Conservation (phyloP, 2,797 vertebrate species). For the Gallinago solitaria region DNA sequence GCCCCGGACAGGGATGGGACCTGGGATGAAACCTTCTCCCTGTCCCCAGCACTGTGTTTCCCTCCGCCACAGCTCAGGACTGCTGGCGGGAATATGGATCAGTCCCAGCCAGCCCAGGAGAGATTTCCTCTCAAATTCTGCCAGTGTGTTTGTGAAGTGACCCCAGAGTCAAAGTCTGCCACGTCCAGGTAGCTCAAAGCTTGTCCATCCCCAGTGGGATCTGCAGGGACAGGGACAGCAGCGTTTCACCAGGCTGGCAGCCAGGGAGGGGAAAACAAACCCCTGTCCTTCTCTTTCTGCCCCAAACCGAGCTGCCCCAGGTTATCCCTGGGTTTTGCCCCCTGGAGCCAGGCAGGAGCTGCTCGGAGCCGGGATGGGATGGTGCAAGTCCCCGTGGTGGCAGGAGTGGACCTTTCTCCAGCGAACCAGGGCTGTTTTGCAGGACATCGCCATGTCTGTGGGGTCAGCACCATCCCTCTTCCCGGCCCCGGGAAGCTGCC, state of each 20-base stretch:
- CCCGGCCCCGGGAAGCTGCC: neutral
- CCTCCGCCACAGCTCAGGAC: neutral
- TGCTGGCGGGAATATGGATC: conserved; percentile 23
- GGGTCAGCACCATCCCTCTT: neutral
- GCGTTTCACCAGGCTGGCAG: neutral
- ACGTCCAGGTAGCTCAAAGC: neutral
- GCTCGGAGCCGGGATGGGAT: neutral
- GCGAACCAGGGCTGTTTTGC: neutral
- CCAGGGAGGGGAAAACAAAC: neutral
- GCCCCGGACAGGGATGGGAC: conserved; percentile 21
- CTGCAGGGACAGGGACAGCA: neutral
- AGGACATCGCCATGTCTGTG: accelerated
- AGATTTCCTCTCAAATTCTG: neutral
- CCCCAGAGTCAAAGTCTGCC: neutral
- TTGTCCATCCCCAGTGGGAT: neutral
- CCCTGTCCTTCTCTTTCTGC: neutral
- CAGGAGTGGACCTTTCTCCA: neutral
- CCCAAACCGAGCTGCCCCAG: neutral
- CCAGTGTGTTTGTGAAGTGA: neutral
- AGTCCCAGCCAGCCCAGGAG: neutral
- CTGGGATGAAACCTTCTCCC: neutral
- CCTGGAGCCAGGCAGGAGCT: neutral
- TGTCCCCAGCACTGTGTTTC: neutral
- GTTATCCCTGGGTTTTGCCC: neutral
- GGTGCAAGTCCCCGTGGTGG: neutral